Evolutionary conservation across 2,113 vertebrate species (phyloP), one percentile per base, ranked within the genome.

Genomic region (Cottus gobio): DNA sequence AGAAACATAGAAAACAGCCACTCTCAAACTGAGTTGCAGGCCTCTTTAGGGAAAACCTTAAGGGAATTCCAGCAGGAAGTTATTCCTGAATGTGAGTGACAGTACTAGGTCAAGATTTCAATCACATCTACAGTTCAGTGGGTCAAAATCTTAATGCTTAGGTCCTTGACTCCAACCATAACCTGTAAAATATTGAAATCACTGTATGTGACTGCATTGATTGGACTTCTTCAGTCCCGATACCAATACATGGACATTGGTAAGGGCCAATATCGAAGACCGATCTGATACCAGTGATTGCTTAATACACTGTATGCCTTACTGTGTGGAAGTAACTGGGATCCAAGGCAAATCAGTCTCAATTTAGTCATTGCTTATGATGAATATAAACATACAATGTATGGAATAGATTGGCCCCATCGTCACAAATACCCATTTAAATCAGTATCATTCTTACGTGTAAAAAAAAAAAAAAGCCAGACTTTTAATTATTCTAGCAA

Each of bases 1-100:
- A 77, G 37, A 52, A 66, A 71, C 48, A 62, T 7, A 69, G 30
- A 68, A 65, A 18, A 71, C 36, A 73, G 8, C 24, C 22, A 37
- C 26, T 73, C 24, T 63, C 57, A 69, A 71, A n/a, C 20, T 30
- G 12, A 71, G 15, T 22, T 70, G 3, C 30, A 13, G 18, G 36
- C 44, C 56, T 79, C 37, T 76, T 39, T 7, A 4, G 46, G 31
- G 18, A 50, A 80, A 46, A 61, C 67, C 48, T 71, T 67, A 0
- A 58, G 56, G 31, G 28, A 7, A 36, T 30, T 56, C 6, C 61
- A 37, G 36, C n/a, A 72, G 16, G 20, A 71, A 76, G 79, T 44
- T 3, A 73, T 67, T 30, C 24, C 65, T 37, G 5, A 58, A 37
- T 44, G 30, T 2, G 48, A 42, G 31, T 62, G 30, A 58, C 7